phyloP scores from a whole-genome alignment of 23 tunicate species.

The Diplosoma virens region DNA sequence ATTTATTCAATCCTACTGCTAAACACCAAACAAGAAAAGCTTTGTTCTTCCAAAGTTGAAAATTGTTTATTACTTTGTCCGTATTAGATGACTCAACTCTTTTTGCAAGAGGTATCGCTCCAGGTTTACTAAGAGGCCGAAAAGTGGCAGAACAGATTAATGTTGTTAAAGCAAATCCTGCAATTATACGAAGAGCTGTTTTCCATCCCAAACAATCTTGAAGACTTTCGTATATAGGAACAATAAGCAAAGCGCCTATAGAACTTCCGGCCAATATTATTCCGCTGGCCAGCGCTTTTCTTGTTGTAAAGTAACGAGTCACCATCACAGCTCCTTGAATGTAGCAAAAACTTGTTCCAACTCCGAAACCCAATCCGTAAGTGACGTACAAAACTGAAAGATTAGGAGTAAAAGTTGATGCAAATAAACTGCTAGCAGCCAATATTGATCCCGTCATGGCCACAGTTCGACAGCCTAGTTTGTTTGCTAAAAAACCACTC shows the following conservation, averaged over 20 bases:
- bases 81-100: constrained; percentile 52
- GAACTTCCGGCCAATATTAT: constrained; percentile 82
- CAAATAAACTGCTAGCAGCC: constrained; percentile 33
- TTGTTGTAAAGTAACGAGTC: constrained; percentile 72
- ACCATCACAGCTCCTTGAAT: constrained; percentile 94
- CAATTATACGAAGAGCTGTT: constrained; percentile 35
- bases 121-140: constrained; percentile 42
- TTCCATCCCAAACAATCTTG: constrained; percentile 48
- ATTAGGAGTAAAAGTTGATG: constrained; percentile 50
- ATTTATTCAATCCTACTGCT: constrained; percentile 66
- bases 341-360: constrained; percentile 87
- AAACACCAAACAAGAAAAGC: constrained; percentile 86
- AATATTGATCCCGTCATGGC: constrained; percentile 50
- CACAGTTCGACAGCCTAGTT: constrained; percentile 58
- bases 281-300: constrained; percentile 84
- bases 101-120: constrained; percentile 1
- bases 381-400: constrained; percentile 41
- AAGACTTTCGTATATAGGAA: constrained; percentile 51
- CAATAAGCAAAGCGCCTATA: constrained; percentile 66
- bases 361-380: constrained; percentile 77
- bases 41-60: constrained; percentile 88
- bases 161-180: constrained; percentile 22
- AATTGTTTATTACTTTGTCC: constrained; percentile 49
- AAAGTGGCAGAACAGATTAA: constrained; percentile 55
- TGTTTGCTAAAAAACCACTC: constrained; percentile 59